phyloP scores from a whole-genome alignment of 2,113 vertebrate genomes.

The Turdus rufiventris region DNA sequence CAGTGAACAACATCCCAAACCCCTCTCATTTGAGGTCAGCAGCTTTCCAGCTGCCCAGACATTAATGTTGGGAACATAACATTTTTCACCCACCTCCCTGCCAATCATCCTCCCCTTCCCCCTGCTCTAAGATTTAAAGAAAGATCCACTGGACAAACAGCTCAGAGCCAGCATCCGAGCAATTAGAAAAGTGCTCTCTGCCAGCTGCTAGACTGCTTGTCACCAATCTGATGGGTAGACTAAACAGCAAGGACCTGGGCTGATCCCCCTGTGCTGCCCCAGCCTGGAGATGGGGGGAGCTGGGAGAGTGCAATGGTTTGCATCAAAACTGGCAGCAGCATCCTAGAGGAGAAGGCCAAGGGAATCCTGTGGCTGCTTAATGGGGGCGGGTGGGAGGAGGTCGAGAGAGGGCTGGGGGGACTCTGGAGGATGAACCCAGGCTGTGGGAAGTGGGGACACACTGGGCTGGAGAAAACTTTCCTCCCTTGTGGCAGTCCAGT shows the following conservation, averaged over 20 bases:
- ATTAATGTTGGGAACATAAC: neutral
- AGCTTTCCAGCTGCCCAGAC: neutral
- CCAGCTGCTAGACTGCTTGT: conserved; percentile 82
- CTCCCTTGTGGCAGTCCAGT: neutral
- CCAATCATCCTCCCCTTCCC: neutral
- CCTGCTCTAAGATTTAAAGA: neutral
- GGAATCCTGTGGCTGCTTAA: conserved; percentile 52
- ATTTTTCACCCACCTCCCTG: neutral
- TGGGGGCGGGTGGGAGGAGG: neutral
- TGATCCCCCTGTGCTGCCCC: conserved; percentile 48
- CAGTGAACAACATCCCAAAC: neutral
- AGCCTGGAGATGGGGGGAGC: conserved; percentile 57
- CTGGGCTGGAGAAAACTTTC: neutral
- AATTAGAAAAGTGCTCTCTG: conserved; percentile 46
- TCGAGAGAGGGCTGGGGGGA: neutral
- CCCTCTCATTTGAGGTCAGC: neutral
- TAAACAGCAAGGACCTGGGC: conserved; percentile 83
- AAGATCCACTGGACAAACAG: neutral
- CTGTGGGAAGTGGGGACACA: neutral
- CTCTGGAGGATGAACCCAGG: neutral
- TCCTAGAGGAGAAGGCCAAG: conserved; percentile 67
- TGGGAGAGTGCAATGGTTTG: conserved; percentile 70
- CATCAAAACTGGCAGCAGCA: conserved; percentile 75
- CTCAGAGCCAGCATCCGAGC: neutral
- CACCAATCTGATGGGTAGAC: conserved; percentile 93